phyloP scores from a whole-genome alignment of 2,888 invertebrate species.

The Caenorhabditis sp. region DNA sequence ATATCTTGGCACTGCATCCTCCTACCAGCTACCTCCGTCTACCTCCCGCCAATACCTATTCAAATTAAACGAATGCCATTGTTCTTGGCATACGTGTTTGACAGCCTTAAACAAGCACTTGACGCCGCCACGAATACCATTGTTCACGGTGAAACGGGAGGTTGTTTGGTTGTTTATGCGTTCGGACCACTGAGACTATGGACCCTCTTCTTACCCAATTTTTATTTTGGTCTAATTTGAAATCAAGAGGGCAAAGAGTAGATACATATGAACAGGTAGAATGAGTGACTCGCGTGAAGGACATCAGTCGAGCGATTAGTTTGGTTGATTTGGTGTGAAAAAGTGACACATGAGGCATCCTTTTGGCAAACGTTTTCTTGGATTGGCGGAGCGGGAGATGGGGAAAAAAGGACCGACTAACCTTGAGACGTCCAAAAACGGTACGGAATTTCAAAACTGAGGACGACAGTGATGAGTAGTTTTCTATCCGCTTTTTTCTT shows the following conservation, averaged over 20 bases:
- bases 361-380: constrained; percentile 25
- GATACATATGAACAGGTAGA: constrained; percentile 17
- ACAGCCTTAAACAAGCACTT: constrained; percentile 67
- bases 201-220: too few species aligned
- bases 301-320: constrained; percentile 29
- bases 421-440: constrained; percentile 41
- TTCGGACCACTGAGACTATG: constrained; percentile 16
- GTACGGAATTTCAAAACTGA: constrained; percentile 22
- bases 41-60: constrained; percentile 41
- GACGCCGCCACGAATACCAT: constrained; percentile 62
- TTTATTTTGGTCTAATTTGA: constrained; percentile 45
- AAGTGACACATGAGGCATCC: constrained; percentile 5
- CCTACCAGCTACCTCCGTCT: constrained; percentile 23
- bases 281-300: constrained; percentile 40
- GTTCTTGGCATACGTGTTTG: constrained; percentile 64
- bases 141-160: constrained; percentile 32
- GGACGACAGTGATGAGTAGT: constrained; percentile 38
- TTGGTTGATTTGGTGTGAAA: constrained; percentile 48
- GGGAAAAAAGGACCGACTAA: constrained; percentile 15
- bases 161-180: constrained; percentile 48
- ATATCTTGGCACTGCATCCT: constrained; percentile 40
- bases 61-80: constrained; percentile 57
- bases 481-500: neutral
- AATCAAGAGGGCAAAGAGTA: constrained; percentile 42
- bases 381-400: constrained; percentile 13